Base-by-base conservation (phyloP, 1,140 invertebrate genomes). In the Nomia melanderi region DNA sequence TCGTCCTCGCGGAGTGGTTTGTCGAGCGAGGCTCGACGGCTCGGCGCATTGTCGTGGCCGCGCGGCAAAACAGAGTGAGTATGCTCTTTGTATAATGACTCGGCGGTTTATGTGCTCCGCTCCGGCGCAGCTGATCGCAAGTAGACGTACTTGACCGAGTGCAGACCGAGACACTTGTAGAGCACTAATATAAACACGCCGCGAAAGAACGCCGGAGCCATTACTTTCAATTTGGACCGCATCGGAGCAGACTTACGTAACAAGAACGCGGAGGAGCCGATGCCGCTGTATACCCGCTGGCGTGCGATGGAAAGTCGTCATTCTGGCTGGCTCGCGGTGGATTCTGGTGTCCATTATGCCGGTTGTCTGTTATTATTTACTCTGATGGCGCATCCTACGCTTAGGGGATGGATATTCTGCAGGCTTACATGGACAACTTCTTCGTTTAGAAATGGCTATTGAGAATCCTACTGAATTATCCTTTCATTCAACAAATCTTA, bases 61-160 rank as follows among this genome's bases (percentile, higher is more conserved):
- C 84, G 81, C 83, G 85, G 88, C 88, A 92, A 89, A 90, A 88
- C 88, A 89, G 83, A 88, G 89, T 92, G 91, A 92, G 91, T 91
- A 79, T 91, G 89, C 90, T 92, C 89, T 91, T 91, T 89, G 88
- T 88, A 82, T 87, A 91, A 92, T 92, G 91, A 92, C 90, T 91
- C 75, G 87, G 88, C 91, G 82, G 87, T 92, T 92, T 86, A 83
- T 86, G 86, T 84, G 82, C 84, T 87, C 75, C 84, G 83, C 83
- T 83, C 41, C 83, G 67, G 63, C 85, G 83, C 84, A 86, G 86
- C 87, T 86, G 88, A 87, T 89, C 85, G 83, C 79, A 82, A 86
- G 88, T 90, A 87, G 88, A 86, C 88, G 89, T 90, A 92, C 91
- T 92, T 90, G 89, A 90, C 90, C 90, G 89, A 91, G 88, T 90